These are phyloP conservation scores for Acanthaster planci DNA, from an alignment of 35 echinoderm and acorn worm genomes.

Conservation along the genomic window DNA sequence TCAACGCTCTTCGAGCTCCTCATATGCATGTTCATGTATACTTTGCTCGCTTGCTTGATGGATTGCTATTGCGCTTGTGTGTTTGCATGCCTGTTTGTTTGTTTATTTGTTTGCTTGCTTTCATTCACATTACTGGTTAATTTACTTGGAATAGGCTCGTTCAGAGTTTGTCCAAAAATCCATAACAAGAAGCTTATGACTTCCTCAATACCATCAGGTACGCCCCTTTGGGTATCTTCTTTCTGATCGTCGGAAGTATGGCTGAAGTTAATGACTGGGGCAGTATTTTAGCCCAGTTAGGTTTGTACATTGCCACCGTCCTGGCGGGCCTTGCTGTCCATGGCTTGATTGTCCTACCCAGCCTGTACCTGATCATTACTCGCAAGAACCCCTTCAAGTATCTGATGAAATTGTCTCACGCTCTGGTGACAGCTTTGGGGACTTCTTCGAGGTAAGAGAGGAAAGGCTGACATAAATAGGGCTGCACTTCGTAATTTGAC, in stretches of 20 bases:
- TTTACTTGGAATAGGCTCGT: too few species aligned
- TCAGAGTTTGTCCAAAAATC: too few species aligned
- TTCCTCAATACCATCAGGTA: slow-evolving; percentile 62
- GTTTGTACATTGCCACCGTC: slow-evolving; percentile 89
- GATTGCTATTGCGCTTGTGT: too few species aligned
- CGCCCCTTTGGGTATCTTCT: slow-evolving; percentile 97
- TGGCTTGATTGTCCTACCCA: slow-evolving; percentile 75
- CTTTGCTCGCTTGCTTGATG: too few species aligned
- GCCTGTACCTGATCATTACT: slow-evolving; percentile 66
- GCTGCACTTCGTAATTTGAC: too few species aligned
- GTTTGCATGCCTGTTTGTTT: too few species aligned
- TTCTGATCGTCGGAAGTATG: slow-evolving; percentile 85
- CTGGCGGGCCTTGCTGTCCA: slow-evolving; percentile 81
- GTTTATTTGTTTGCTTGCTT: too few species aligned
- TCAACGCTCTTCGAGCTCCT: too few species aligned
- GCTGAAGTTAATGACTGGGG: slow-evolving; percentile 80
- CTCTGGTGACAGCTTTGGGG: slow-evolving; percentile 90
- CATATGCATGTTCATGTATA: too few species aligned
- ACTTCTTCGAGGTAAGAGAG: slow-evolving; percentile 92
- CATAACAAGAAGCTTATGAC: too few species aligned
- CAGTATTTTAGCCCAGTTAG: slow-evolving; percentile 63
- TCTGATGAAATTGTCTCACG: slow-evolving; percentile 59
- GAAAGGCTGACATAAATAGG: too few species aligned
- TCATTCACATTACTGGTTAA: too few species aligned
- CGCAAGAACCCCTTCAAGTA: slow-evolving; percentile 78